Evolutionary conservation across 1,140 invertebrate genomes (phyloP).

Genomic region (Grapholita molesta): DNA sequence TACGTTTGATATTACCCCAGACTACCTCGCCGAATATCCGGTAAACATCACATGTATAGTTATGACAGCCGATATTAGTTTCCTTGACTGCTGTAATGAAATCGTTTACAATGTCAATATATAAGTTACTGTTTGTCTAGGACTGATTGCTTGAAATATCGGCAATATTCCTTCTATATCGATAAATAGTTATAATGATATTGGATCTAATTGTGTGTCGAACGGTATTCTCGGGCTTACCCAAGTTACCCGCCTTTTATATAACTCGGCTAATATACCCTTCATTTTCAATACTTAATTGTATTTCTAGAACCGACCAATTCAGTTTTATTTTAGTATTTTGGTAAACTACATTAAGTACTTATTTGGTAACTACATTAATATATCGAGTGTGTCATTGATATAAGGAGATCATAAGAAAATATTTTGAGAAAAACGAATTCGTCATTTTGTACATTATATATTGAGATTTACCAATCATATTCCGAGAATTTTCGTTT

Average conservation of each 20-base stretch:
- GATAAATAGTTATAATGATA: conserved; percentile 7
- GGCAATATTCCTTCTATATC: not conserved
- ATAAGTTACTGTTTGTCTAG: conserved; percentile 4
- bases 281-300: not conserved
- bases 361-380: too few species aligned
- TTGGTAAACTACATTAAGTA: too few species aligned
- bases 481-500: too few species aligned
- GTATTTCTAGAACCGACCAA: not conserved
- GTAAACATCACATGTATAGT: conserved; percentile 12
- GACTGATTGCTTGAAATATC: conserved; percentile 10
- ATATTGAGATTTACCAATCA: too few species aligned
- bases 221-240: not conserved
- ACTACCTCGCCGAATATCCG: not conserved
- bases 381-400: too few species aligned
- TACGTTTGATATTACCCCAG: not conserved
- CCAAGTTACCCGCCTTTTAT: not conserved
- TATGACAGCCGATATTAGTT: conserved; percentile 5
- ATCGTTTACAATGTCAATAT: conserved; percentile 17
- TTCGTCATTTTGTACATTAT: too few species aligned
- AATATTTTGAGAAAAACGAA: too few species aligned
- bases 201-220: not conserved
- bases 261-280: not conserved
- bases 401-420: too few species aligned
- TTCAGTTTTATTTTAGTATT: not conserved
- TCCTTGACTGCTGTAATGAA: conserved; percentile 8